Evolutionary conservation across 2,888 invertebrate genomes (phyloP).

Genomic region (Aleiodes alternator): DNA sequence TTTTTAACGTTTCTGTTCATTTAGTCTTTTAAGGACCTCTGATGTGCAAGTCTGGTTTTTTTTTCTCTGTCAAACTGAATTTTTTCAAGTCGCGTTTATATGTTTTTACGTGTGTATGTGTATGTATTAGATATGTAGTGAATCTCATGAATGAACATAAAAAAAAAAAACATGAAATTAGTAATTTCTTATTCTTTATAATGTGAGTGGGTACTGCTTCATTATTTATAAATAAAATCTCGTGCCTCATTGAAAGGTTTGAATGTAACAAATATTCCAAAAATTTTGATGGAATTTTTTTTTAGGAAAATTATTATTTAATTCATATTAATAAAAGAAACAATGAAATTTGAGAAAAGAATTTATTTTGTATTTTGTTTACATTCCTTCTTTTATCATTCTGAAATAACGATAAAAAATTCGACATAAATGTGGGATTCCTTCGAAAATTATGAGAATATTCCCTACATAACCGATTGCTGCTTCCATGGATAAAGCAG

Average conservation of each 20-base stretch:
- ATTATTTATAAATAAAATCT: constrained; percentile 14
- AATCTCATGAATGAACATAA: constrained; percentile 9
- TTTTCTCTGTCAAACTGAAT: constrained; percentile 5
- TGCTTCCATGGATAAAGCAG: no score
- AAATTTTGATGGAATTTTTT: constrained; percentile 19
- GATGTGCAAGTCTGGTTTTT: constrained; percentile 16
- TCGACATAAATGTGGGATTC: no score
- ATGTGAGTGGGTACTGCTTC: constrained; percentile 7
- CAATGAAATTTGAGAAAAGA: constrained; percentile 7
- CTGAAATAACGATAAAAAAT: not conserved
- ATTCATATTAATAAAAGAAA: constrained; percentile 24
- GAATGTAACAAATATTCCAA: no score
- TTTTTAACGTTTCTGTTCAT: constrained; percentile 14
- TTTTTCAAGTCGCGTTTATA: constrained; percentile 23
- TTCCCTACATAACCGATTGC: no score
- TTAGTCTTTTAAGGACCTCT: constrained; percentile 11
- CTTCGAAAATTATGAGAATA: no score
- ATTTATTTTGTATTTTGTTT: not conserved
- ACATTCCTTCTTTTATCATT: not conserved
- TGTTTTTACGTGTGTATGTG: constrained; percentile 33
- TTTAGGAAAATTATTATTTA: constrained; percentile 7
- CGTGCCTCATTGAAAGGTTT: not conserved
- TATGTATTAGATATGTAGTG: constrained; percentile 25
- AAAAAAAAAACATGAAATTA: not conserved
- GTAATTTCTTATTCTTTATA: not conserved